Conservation (phyloP, 2,888 invertebrate species). For the Poecilobothrus nobilitatus region DNA sequence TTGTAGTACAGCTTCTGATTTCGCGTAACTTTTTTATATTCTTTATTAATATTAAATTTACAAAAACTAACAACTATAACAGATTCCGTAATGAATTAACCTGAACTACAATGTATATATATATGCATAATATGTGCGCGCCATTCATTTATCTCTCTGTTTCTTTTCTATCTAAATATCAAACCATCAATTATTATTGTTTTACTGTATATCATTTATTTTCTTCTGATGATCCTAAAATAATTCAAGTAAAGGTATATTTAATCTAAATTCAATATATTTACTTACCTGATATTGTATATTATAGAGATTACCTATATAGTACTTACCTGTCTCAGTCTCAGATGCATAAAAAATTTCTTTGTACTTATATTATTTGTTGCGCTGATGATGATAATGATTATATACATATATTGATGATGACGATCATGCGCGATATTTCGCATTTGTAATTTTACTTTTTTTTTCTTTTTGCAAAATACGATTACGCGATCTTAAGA, state of each 20-base stretch:
- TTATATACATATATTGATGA: too few species aligned
- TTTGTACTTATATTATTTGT: not conserved
- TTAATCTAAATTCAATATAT: conserved; percentile 3
- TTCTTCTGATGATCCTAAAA: not conserved
- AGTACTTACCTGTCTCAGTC: too few species aligned
- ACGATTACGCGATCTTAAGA: conserved; percentile 1
- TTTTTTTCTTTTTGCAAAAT: not conserved
- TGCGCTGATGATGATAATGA: not conserved
- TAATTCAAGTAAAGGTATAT: not conserved
- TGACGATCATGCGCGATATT: not conserved
- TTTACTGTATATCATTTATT: not conserved
- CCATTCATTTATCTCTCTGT: too few species aligned
- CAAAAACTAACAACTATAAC: too few species aligned
- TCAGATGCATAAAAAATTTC: not conserved
- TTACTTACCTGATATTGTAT: not conserved
- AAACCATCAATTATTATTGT: not conserved
- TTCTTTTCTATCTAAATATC: not conserved
- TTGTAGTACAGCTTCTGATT: not conserved
- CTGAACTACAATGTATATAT: too few species aligned
- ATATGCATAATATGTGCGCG: too few species aligned
- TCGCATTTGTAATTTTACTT: not conserved
- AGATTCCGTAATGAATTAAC: not conserved
- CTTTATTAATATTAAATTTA: too few species aligned
- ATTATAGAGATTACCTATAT: not conserved
- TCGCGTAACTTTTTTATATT: not conserved